phyloP scores from a whole-genome alignment of 2,113 vertebrate genomes.

The Australoheros scitulus region DNA sequence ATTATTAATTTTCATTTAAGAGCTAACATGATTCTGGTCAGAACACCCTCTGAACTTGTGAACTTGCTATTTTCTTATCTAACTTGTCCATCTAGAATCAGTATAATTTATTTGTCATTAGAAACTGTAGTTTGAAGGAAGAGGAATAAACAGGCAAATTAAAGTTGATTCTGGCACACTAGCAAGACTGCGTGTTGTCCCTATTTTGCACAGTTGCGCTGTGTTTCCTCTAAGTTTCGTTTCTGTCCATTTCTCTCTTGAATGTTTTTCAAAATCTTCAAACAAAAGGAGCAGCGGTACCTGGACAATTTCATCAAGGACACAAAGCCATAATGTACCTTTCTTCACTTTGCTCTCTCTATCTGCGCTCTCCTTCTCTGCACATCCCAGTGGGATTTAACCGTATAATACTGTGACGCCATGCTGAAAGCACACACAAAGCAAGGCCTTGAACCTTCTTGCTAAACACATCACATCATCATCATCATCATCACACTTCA shows the following conservation, averaged over 20 bases:
- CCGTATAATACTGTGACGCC: slow-evolving; percentile 46
- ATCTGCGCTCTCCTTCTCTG: not conserved
- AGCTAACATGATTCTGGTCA: not conserved
- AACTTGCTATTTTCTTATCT: not conserved
- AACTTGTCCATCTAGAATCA: not conserved
- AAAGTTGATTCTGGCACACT: not conserved
- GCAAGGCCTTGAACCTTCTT: slow-evolving; percentile 47
- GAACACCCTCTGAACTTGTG: not conserved
- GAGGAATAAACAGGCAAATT: not conserved
- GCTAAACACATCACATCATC: slow-evolving; percentile 62
- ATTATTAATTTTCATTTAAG: not conserved
- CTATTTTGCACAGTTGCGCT: not conserved
- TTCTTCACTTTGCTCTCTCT: not conserved
- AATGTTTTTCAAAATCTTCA: slow-evolving; percentile 3
- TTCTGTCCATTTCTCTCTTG: slow-evolving; percentile 1
- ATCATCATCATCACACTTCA: slow-evolving; percentile 62
- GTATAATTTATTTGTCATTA: not conserved
- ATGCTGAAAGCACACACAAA: slow-evolving; percentile 52
- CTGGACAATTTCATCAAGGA: slow-evolving; percentile 13
- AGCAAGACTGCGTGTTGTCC: not conserved
- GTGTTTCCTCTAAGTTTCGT: not conserved
- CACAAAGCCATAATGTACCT: not conserved
- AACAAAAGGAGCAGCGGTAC: not conserved
- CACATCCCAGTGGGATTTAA: slow-evolving; percentile 22
- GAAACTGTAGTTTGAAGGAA: not conserved